Base-by-base conservation (phyloP, 2,888 invertebrate genomes). In the Aproaerema taeniolella region DNA sequence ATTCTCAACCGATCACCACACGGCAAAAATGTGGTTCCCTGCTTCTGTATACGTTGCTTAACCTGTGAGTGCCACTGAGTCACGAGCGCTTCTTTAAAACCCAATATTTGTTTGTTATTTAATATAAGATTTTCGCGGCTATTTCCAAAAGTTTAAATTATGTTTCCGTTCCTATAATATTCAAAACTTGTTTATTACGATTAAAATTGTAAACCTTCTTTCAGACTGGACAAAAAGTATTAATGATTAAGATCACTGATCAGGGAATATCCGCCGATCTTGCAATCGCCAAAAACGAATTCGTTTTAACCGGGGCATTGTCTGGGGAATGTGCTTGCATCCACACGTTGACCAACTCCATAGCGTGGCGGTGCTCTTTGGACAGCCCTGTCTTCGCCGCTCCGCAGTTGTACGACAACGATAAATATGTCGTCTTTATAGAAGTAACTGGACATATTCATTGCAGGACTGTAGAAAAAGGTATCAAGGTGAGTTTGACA, bases 331-430 rank as follows among this genome's bases (percentile, higher is more conserved):
- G 91, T 49, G 77, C 85, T 1, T 82, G 89, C 41, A 45, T 92
- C 7, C 67, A 86, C 40, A 73, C 88, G 49, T 61, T 73, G 31
- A 82, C 88, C 42, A 59, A 68, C 26, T 70, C 67, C 8, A 90
- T 93, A 1, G 58, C 61, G 17, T 95, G 94, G 94, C 82, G 74
- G 13, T 77, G 80, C 30, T 68, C 88, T 39, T 70, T 91, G 2
- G 62, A 62, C 38, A 88, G 89, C 55, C 91, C 95, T 0, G 72
- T 94, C 14, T 93, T 94, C 66, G 89, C 91, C 0, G 88, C 88
- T 6, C 91, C 92, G 0, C 77, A 82, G 14, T 60, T 91, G 0
- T 80, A 91, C 30, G 80, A 88, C 32, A 71, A 73, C 30, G 89
- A 89, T 46, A 81, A 87, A 28, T 81, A 85, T 41, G 79, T 89